Evolutionary conservation across 2,113 vertebrate genomes (phyloP), one percentile per base, ranked within the genome.

Genomic region (Mus pahari): DNA sequence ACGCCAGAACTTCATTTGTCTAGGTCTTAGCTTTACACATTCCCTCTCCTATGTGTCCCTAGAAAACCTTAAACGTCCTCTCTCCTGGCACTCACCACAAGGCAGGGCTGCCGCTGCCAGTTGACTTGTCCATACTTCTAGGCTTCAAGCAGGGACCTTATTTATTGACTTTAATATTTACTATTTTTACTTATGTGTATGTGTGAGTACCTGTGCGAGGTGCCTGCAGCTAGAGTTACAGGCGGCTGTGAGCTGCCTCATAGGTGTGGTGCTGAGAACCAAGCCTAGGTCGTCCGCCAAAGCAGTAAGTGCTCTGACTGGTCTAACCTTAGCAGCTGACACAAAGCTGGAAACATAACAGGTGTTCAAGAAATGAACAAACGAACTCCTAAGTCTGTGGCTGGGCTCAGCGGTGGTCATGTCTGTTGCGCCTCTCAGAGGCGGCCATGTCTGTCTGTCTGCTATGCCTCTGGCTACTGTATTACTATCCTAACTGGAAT

Each of bases 401-500:
- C 48, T 88, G 14, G n/a, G 71, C 58, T 71, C 92, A 82, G 62
- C 53, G 86, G 70, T 74, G 86, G 58, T n/a, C 53, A 90, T 39
- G 20, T 60, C 95, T 53, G 75, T 45, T 11, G 20, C 8, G 60
- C 60, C 60, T 62, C 55, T 70, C 91, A 86, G 60, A 36, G 89
- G 68, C 89, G 91, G 58, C 28, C 50, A 89, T 45, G 20, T 68
- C 95, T 55, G 20, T 62, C 95, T 31, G 28, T 31, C 64, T 64
- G 74, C 58, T 19, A 24, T 26, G 64, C 83, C 78, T 62, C n/a
- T 68, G 60, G 50, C 45, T 71, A 64, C 50, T 94, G 66, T 3
- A 73, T 33, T 62, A 79, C n/a, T 71, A 75, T 55, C 87, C 66
- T 87, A 94, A 74, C 78, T 91, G n/a, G 83, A 78, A 92, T 19